phyloP scores from a whole-genome alignment of 2,888 invertebrate species.

The Elmis aenea region DNA sequence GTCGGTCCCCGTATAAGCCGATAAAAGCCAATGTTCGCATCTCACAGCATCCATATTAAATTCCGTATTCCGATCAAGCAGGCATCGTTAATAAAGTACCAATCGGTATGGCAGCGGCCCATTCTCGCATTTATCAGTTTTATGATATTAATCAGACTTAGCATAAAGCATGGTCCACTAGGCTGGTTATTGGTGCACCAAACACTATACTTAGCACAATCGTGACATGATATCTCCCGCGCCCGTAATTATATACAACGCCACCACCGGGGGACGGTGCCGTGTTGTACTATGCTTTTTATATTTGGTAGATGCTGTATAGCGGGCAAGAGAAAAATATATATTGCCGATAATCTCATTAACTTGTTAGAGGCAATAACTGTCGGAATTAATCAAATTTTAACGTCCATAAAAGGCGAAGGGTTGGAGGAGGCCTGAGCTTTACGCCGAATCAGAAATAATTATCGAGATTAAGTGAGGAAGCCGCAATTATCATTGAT shows the following conservation, averaged over 20 bases:
- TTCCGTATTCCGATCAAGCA: constrained; percentile 35
- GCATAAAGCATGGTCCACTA: constrained; percentile 32
- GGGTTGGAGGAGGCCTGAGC: too few species aligned
- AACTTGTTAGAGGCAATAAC: not conserved
- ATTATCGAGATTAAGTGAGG: too few species aligned
- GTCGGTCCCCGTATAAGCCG: too few species aligned
- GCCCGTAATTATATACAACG: constrained; percentile 43
- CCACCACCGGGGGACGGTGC: constrained; percentile 22
- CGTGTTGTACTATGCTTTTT: constrained; percentile 11
- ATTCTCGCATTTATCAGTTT: constrained; percentile 20
- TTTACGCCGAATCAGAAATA: too few species aligned
- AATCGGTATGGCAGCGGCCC: constrained; percentile 36
- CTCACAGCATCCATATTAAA: constrained; percentile 30
- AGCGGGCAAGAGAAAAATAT: constrained; percentile 7
- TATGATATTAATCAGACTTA: constrained; percentile 18
- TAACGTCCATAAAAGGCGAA: too few species aligned
- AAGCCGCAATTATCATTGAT: too few species aligned
- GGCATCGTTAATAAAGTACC: constrained; percentile 44
- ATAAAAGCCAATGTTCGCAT: too few species aligned
- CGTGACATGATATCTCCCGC: constrained; percentile 47
- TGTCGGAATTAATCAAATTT: not conserved
- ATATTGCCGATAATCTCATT: not conserved
- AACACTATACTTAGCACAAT: constrained; percentile 48
- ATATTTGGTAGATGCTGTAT: constrained; percentile 3
- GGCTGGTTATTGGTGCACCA: constrained; percentile 45